Evolutionary conservation across 1,140 invertebrate species (phyloP).

Genomic region (Chironomus tepperi): DNA sequence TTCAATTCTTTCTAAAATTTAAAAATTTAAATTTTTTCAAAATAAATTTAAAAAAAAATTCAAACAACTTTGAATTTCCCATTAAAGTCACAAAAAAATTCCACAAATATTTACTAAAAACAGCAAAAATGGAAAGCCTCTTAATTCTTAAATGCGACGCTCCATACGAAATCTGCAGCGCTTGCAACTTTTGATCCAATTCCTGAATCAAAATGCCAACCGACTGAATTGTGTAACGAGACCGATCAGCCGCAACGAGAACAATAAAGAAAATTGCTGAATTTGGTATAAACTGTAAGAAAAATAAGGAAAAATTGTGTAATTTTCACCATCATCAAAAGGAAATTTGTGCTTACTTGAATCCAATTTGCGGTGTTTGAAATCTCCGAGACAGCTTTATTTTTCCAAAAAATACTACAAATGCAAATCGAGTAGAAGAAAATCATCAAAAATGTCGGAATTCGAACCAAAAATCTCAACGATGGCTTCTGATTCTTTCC

Average conservation of each 20-base stretch:
- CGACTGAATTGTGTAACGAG: conserved; percentile 11
- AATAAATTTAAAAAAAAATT: too few species aligned
- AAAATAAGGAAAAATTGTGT: background rate
- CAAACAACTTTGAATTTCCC: too few species aligned
- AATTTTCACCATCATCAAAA: background rate
- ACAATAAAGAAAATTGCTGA: conserved; percentile 1
- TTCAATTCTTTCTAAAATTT: too few species aligned
- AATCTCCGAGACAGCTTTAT: background rate
- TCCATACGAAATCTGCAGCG: background rate
- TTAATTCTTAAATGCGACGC: background rate
- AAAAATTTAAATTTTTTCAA: too few species aligned
- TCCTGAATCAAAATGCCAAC: background rate
- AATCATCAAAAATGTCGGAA: background rate
- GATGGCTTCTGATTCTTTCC: background rate
- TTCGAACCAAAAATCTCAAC: background rate
- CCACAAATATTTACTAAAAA: background rate
- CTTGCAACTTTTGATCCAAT: background rate
- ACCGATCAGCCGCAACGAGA: background rate
- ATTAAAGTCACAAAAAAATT: too few species aligned
- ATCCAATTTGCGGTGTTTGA: conserved; percentile 19
- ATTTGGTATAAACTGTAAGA: background rate
- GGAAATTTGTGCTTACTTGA: background rate
- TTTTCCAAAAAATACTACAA: conserved; percentile 8
- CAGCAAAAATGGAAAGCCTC: background rate
- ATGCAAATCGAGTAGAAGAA: background rate